Percentiles rank a stretch among this genome's conserved stretches.
These are phyloP conservation scores for Pygoscelis adeliae DNA, from an alignment of 2,113 vertebrate genomes.

Conservation along the genomic window DNA sequence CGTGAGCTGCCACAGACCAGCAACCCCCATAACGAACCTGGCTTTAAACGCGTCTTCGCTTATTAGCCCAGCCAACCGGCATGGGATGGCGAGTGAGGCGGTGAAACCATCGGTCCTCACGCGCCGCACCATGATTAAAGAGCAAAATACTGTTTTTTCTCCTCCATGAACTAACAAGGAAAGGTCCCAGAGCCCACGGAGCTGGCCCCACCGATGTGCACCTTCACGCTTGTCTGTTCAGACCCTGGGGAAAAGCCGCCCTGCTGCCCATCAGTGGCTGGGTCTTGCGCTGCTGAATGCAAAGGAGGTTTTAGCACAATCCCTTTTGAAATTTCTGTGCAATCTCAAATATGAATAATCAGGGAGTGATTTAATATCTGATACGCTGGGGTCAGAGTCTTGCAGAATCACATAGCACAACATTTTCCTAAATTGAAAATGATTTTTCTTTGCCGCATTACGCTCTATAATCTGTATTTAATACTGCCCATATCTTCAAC, in stretches of 20 bases:
- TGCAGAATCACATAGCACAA: background rate
- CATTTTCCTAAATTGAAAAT: background rate
- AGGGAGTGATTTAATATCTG: background rate
- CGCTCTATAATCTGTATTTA: background rate
- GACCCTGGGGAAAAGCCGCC: background rate
- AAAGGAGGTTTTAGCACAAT: background rate
- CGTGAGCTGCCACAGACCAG: background rate
- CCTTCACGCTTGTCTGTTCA: background rate
- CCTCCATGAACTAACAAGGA: background rate
- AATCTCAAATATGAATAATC: background rate
- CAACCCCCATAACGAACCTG: background rate
- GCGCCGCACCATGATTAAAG: background rate
- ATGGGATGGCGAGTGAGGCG: fast-evolving
- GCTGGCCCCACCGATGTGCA: background rate
- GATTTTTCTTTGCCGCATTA: background rate
- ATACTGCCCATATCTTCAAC: background rate
- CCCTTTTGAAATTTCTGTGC: background rate
- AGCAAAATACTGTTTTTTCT: background rate
- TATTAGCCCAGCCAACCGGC: no score
- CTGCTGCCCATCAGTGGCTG: no score
- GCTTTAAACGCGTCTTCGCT: background rate
- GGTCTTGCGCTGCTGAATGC: background rate
- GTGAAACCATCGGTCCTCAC: background rate
- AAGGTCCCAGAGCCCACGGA: background rate
- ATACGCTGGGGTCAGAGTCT: background rate